Base-by-base conservation (phyloP, 2,888 invertebrate species). In the Campoplex capitator region DNA sequence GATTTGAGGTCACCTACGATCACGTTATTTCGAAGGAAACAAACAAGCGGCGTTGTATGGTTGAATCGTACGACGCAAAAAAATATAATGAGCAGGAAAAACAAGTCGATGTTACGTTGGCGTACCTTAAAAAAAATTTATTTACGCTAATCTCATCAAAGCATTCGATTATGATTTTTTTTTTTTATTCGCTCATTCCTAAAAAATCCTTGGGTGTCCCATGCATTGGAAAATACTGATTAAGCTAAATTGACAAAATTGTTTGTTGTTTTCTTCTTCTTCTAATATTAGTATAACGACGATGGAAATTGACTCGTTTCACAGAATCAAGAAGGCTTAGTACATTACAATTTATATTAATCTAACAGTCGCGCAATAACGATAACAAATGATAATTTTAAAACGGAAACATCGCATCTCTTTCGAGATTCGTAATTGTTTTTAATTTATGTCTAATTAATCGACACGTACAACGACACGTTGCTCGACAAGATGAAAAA, bases 301-400 rank as follows among this genome's bases (percentile, higher is more conserved):
- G 87, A 38, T 51, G 62, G 11, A 56, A 77, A 77, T 35, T 62
- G 80, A 77, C 42, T 81, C 77, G 56, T 77, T 56, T 81, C 70
- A 82, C 67, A 51, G 79, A 78, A 75, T 82, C 77, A 32, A 23
- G 70, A 77, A 78, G 62, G 35, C 78, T 84, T 75, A 58, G 54
- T 75, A 56, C 54, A 77, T 75, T 78, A 82, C 73, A 67, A 78
- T 79, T 74, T 48, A 35, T 70, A 84, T 83, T 80, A 54, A 48
- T 76, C 83, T 86, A 84, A 87, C 77, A 87, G 81, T 86, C 79
- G 83, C 79, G 83, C 65, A 56, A 83, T 86, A 86, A 86, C 86
- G 71, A 83, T 83, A 86, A 86, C 83, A 83, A 86, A 83, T 76
- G 18, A 86, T 77, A 77, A 75, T 80, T 86, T 62, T 32, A 28